These are phyloP conservation scores for Lithophane leautieri DNA, from an alignment of 2,888 invertebrate genomes.

Conservation along the genomic window DNA sequence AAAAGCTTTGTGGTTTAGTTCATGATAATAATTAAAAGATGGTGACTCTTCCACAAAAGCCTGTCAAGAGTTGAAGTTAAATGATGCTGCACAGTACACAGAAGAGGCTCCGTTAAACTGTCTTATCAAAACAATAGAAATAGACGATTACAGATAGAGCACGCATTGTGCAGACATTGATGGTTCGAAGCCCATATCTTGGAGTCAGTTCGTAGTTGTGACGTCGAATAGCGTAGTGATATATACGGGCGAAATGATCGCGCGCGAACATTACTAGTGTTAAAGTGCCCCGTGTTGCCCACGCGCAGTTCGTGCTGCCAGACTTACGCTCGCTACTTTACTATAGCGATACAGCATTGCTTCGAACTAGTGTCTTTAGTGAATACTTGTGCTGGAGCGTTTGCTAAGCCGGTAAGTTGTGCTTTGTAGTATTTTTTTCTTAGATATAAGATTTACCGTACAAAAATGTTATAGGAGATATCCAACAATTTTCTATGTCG, in stretches of 20 bases:
- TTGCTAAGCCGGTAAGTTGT: conserved; percentile 74
- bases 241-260: conserved; percentile 82
- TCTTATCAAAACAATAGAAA: conserved; percentile 33
- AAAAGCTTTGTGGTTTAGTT: no score
- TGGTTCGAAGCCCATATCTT: conserved; percentile 76
- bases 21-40: no score
- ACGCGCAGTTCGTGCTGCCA: conserved; percentile 75
- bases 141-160: conserved; percentile 67
- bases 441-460: neutral
- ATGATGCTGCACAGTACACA: neutral
- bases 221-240: conserved; percentile 82
- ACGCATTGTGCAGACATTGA: conserved; percentile 70
- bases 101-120: neutral
- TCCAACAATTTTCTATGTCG: neutral
- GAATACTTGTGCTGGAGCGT: conserved; percentile 75
- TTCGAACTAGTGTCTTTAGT: conserved; percentile 77
- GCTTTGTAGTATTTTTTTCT: conserved; percentile 21
- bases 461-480: neutral
- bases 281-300: conserved; percentile 80
- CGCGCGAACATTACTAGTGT: conserved; percentile 86
- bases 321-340: conserved; percentile 70
- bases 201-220: conserved; percentile 66
- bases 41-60: neutral
- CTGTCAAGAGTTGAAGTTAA: neutral
- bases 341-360: conserved; percentile 60